Conservation (phyloP, 2,113 vertebrate species). For the Xiphias gladius region DNA sequence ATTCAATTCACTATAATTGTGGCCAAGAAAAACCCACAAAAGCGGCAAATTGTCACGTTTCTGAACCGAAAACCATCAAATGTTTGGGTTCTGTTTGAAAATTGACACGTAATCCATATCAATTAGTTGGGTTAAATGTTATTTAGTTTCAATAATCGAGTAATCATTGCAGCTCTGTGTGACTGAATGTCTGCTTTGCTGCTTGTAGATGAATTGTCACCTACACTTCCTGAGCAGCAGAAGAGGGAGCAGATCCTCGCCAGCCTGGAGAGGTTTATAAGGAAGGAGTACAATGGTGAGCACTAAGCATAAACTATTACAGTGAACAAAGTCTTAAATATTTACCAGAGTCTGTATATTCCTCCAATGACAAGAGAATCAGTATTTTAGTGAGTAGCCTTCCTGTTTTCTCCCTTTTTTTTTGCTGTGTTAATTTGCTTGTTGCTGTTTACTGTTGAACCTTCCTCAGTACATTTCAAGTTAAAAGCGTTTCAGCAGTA, state of each 20-base stretch:
- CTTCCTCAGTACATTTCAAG: background rate
- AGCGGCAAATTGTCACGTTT: background rate
- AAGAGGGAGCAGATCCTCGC: conserved; percentile 95
- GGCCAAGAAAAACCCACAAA: background rate
- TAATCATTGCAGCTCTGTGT: background rate
- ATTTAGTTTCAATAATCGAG: background rate
- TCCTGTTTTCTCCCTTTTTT: background rate
- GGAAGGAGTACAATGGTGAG: conserved; percentile 97
- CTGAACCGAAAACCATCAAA: background rate
- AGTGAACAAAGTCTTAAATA: no score
- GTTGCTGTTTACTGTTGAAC: background rate
- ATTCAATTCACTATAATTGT: background rate
- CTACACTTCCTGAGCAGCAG: conserved; percentile 90
- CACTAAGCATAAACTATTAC: background rate
- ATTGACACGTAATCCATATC: no score
- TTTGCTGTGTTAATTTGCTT: background rate
- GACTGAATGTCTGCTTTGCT: conserved; percentile 12
- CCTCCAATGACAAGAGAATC: background rate
- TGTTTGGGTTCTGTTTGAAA: background rate
- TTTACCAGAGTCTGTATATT: background rate
- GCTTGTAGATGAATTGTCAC: conserved; percentile 91
- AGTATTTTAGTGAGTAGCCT: background rate
- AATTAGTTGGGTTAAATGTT: background rate
- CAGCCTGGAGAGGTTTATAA: conserved; percentile 95
- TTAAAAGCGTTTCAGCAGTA: background rate